These are phyloP conservation scores for Apodemus sylvaticus DNA, from an alignment of 2,113 vertebrate genomes.

Conservation along the genomic window DNA sequence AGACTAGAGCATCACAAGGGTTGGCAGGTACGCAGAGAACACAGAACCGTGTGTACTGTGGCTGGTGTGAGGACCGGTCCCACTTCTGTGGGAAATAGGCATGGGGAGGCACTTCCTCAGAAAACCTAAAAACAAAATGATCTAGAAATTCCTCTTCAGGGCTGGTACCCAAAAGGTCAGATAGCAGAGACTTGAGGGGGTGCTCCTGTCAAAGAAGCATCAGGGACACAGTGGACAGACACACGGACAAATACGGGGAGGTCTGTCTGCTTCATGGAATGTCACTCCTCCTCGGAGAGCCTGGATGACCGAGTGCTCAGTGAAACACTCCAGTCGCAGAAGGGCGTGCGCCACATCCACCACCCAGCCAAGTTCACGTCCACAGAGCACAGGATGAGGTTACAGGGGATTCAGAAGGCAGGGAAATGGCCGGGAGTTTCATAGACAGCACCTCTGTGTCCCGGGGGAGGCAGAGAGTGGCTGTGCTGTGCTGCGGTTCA, in stretches of 20 bases:
- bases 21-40: neutral
- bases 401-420: neutral
- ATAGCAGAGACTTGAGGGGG: too few species aligned
- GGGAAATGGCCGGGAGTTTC: neutral
- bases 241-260: fast-evolving
- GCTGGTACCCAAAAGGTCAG: too few species aligned
- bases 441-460: neutral
- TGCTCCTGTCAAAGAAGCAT: too few species aligned
- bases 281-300: too few species aligned
- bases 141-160: neutral
- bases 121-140: neutral
- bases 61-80: too few species aligned
- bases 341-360: neutral
- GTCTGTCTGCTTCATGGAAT: fast-evolving
- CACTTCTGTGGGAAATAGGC: neutral
- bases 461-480: too few species aligned
- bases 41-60: fast-evolving
- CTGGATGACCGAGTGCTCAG: neutral
- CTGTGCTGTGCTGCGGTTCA: too few species aligned
- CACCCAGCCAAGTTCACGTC: neutral
- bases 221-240: neutral
- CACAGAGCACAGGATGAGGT: neutral
- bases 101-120: too few species aligned
- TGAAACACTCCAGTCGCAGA: neutral
- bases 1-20: too few species aligned